These are phyloP conservation scores for Lipotes vexillifer DNA, from an alignment of 2,113 vertebrate genomes.

Conservation along the genomic window DNA sequence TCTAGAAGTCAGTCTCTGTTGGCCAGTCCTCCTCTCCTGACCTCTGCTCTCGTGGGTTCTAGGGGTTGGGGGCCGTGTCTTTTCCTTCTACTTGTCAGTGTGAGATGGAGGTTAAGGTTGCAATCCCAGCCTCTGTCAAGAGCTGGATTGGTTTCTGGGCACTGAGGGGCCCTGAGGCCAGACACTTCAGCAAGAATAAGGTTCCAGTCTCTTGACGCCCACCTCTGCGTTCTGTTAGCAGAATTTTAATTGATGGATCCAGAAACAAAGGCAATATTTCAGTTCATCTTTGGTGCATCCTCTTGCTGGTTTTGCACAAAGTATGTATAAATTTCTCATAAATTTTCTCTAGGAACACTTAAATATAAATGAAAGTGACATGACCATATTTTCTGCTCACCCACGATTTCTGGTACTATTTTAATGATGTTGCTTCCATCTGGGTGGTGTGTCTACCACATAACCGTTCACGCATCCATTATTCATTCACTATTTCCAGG, in stretches of 20 bases:
- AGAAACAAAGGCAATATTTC: not conserved
- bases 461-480: not conserved
- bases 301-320: not conserved
- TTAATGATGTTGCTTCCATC: not conserved
- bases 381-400: not conserved
- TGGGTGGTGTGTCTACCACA: not conserved
- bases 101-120: too few species aligned
- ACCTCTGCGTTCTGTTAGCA: not conserved
- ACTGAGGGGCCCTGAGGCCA: not conserved
- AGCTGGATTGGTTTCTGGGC: not conserved
- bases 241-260: not conserved
- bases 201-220: not conserved
- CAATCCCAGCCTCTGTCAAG: rapidly evolving
- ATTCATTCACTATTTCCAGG: not conserved
- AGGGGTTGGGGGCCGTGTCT: too few species aligned
- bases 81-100: not conserved
- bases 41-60: not conserved
- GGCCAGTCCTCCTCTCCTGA: too few species aligned
- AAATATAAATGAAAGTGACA: not conserved
- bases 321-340: not conserved
- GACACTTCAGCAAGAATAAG: too few species aligned
- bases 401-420: not conserved
- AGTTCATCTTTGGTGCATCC: not conserved
- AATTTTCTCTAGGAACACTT: not conserved
- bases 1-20: not conserved